Evolutionary conservation across 2,888 invertebrate species (phyloP), one percentile per base, ranked within the genome.

Genomic region (Peribatodes rhomboidaria): DNA sequence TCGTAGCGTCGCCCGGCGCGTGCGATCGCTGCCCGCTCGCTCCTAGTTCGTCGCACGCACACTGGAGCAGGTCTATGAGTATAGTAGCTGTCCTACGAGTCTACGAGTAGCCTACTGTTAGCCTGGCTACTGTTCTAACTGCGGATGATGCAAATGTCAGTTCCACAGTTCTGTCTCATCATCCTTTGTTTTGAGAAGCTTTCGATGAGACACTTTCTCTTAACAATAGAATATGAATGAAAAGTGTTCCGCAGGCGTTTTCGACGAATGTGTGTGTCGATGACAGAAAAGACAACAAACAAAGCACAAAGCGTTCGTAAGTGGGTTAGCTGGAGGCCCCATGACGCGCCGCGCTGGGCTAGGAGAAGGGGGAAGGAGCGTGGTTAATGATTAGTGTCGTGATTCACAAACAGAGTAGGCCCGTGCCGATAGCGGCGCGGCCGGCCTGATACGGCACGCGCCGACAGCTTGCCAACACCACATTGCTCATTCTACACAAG

Each of bases 121-220:
- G 10, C 35, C 10, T 39, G 13, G 20, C 10, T 31, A 27, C 31
- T 13, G 46, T 8, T 49, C 16, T 1, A 1, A 49, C 47, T 11
- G 10, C 14, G 10, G n/a, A 2, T 14, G 9, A 14, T 31, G 27
- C 8, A 27, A 11, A 49, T 14, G 11, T 14, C 13, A 31, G 47
- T 31, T 31, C 4, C 3, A 16, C 31, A 2, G n/a, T 31, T 16
- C 10, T n/a, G 31, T 33, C n/a, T n/a, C 27, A 13, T 44, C 35
- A 18, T 47, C 58, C 41, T 47, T 53, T 56, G 50, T 56, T n/a
- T n/a, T 33, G 53, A 41, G 49, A 55, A 49, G 20, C 50, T 59
- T 42, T 60, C 60, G 47, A 54, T 61, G 39, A 31, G 55, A 57
- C 22, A 54, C 64, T 64, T 64, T 64, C 64, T 64, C 64, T 50